Evolutionary conservation across 2,113 vertebrate species (phyloP).

Genomic region (Aptenodytes forsteri): DNA sequence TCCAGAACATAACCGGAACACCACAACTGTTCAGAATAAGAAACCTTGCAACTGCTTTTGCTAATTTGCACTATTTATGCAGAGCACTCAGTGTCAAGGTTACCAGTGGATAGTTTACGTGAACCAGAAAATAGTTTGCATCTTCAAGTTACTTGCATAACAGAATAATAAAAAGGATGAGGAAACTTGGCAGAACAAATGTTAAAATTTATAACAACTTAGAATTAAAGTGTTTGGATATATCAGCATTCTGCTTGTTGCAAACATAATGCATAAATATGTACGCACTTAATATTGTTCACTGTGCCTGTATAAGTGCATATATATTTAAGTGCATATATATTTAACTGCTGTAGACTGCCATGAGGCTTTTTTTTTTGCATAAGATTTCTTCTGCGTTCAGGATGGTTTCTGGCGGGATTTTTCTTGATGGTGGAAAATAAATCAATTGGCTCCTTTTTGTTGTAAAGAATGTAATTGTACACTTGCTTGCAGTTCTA

Average conservation of each 20-base stretch:
- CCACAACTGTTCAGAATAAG: neutral
- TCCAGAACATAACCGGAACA: neutral
- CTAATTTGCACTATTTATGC: neutral
- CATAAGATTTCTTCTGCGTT: neutral
- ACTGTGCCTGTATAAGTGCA: neutral
- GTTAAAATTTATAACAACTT: neutral
- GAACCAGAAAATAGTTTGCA: neutral
- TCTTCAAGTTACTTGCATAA: neutral
- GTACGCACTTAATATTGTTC: neutral
- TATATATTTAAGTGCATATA: neutral
- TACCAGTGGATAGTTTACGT: neutral
- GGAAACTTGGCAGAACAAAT: neutral
- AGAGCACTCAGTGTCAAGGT: neutral
- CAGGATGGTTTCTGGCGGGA: neutral
- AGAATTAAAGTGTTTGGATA: neutral
- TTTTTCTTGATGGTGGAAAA: neutral
- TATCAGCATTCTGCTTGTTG: neutral
- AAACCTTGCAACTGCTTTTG: slow-evolving; percentile 15
- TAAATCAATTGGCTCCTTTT: neutral
- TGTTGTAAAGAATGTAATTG: neutral
- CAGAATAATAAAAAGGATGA: neutral
- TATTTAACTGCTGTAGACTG: neutral
- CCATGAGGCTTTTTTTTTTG: neutral
- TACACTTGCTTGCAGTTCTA: neutral
- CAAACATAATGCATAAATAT: neutral